Percentiles rank a stretch among this genome's conserved stretches.
These are phyloP conservation scores for Coptodon rendalli DNA, from an alignment of 2,113 vertebrate species.

Conservation along the genomic window DNA sequence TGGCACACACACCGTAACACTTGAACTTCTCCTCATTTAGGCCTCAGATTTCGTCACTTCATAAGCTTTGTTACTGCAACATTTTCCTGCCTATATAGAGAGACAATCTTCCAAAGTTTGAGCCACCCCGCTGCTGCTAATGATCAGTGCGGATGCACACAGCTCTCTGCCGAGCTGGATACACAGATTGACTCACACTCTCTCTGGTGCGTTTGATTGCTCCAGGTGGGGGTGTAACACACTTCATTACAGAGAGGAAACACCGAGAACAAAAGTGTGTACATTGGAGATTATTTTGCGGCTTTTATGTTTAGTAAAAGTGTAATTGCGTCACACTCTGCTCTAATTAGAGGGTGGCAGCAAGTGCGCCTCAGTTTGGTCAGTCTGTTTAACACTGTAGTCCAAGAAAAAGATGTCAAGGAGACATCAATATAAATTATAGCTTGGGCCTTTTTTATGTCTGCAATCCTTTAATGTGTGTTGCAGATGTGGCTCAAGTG, in stretches of 20 bases:
- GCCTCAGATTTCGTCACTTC: not conserved
- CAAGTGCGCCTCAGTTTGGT: not conserved
- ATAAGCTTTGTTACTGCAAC: not conserved
- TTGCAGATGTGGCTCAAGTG: not conserved
- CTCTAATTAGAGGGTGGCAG: not conserved
- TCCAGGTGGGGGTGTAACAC: constrained; percentile 2
- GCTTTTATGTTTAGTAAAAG: not conserved
- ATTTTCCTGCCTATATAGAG: not conserved
- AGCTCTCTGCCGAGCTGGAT: not conserved
- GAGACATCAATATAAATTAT: not conserved
- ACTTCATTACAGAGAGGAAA: constrained; percentile 3
- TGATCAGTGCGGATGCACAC: constrained; percentile 14
- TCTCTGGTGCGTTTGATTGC: not conserved
- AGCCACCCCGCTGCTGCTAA: constrained; percentile 25
- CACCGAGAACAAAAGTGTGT: not conserved
- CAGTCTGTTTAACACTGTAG: not conserved
- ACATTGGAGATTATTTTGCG: not conserved
- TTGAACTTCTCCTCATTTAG: constrained; percentile 14
- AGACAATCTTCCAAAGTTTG: not conserved
- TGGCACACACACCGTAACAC: not conserved
- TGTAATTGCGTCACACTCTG: not conserved
- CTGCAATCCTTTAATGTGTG: not conserved
- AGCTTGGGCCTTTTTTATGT: not conserved
- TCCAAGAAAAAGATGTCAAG: not conserved
- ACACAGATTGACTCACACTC: not conserved